These are phyloP conservation scores for Elymnias hypermnestra DNA, from an alignment of 1,140 invertebrate genomes.

Conservation along the genomic window DNA sequence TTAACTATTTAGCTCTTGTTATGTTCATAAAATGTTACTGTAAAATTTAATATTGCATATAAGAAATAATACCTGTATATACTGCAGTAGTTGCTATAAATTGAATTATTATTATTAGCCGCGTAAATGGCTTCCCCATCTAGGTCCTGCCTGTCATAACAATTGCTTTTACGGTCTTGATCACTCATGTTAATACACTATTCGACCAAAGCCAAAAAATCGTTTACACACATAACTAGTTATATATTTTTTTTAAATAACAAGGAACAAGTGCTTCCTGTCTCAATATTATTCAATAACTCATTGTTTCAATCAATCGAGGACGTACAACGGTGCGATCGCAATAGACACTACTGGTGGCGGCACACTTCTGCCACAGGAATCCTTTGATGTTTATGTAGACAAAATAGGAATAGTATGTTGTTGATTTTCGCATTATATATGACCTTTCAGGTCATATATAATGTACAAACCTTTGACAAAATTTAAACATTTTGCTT, in stretches of 20 bases:
- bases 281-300: conserved; percentile 53
- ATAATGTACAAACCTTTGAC: conserved; percentile 3
- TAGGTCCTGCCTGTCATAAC: conserved; percentile 46
- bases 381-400: conserved; percentile 30
- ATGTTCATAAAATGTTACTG: no score
- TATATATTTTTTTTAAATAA: conserved; percentile 11
- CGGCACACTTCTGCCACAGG: conserved; percentile 37
- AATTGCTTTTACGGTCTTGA: conserved; percentile 44
- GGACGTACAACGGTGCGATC: conserved; percentile 64
- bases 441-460: conserved; percentile 6
- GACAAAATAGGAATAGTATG: conserved; percentile 69
- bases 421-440: conserved; percentile 33
- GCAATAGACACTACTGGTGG: conserved; percentile 41
- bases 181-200: conserved; percentile 54
- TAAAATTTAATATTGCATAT: no score
- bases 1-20: no score
- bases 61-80: conserved; percentile 76
- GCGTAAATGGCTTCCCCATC: conserved; percentile 48
- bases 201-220: conserved; percentile 3
- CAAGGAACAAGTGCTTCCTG: conserved; percentile 30
- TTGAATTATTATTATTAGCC: conserved; percentile 65
- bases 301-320: conserved; percentile 55
- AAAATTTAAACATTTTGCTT: background rate
- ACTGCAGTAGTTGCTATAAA: conserved; percentile 73
- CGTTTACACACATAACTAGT: conserved; percentile 13